phyloP scores from a whole-genome alignment of 2,113 vertebrate genomes.

The Leuciscus idus region DNA sequence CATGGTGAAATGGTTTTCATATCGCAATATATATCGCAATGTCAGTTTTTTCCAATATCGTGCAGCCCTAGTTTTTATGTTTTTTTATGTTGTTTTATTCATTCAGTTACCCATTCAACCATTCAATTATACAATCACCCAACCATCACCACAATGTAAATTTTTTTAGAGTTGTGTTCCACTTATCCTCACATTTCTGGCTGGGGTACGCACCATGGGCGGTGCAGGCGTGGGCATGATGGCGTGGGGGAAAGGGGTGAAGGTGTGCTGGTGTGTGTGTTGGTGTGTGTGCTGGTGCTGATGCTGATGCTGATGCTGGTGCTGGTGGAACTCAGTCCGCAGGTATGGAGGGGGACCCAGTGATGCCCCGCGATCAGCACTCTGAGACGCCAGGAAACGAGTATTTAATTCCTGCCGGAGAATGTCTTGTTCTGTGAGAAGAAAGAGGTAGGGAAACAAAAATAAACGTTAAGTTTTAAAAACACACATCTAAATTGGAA shows the following conservation, averaged over 20 bases:
- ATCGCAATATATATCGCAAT: too few relatives aligned
- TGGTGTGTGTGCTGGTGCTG: slow-evolving; percentile 95
- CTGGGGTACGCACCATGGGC: slow-evolving; percentile 99
- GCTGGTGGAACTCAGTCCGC: slow-evolving; percentile 98
- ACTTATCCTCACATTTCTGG: slow-evolving; percentile 98
- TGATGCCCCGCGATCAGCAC: slow-evolving; percentile 92
- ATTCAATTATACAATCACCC: neutral
- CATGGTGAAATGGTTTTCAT: too few relatives aligned
- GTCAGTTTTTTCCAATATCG: too few relatives aligned
- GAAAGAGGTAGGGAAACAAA: neutral
- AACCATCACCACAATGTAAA: slow-evolving; percentile 19
- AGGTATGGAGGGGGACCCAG: slow-evolving; percentile 95
- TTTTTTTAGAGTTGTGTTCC: slow-evolving; percentile 75
- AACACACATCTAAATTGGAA: neutral
- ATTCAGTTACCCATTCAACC: neutral
- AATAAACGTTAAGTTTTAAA: neutral
- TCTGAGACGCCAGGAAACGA: slow-evolving; percentile 95
- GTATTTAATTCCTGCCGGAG: slow-evolving; percentile 97
- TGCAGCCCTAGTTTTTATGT: neutral
- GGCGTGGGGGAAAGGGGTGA: slow-evolving; percentile 97
- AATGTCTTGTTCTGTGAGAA: slow-evolving; percentile 90
- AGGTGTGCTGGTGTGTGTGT: slow-evolving; percentile 99
- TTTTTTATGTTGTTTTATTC: neutral
- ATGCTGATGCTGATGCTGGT: slow-evolving; percentile 92
- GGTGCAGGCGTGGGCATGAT: slow-evolving; percentile 99